Evolutionary conservation across 2,888 invertebrate species (phyloP).

Genomic region (Podabrus alpinus): DNA sequence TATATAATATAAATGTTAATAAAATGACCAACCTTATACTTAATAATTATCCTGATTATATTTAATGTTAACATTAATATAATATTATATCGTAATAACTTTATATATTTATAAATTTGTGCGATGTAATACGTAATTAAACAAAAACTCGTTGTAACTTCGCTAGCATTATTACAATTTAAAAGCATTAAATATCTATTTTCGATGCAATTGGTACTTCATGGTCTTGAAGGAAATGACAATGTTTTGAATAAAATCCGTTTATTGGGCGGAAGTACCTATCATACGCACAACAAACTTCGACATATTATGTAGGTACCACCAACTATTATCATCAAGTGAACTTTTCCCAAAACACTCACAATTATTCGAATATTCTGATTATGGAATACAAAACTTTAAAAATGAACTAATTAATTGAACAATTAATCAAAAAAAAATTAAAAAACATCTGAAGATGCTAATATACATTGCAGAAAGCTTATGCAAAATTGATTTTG

Average conservation of each 20-base stretch:
- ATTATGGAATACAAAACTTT: too few species aligned
- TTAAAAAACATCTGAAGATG: too few species aligned
- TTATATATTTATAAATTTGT: background rate
- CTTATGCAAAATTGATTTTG: too few species aligned
- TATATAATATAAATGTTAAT: background rate
- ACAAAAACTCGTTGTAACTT: background rate
- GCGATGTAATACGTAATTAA: background rate
- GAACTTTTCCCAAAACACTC: too few species aligned
- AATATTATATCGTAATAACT: background rate
- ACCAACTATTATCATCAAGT: too few species aligned
- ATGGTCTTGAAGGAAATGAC: background rate
- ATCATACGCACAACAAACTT: background rate
- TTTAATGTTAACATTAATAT: background rate
- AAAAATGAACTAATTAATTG: too few species aligned
- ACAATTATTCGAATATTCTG: too few species aligned
- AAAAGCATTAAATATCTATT: background rate
- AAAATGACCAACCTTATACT: background rate
- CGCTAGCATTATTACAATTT: background rate
- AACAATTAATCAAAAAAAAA: too few species aligned
- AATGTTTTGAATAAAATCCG: background rate
- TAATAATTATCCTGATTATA: too few species aligned
- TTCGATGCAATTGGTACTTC: background rate
- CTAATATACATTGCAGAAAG: too few species aligned
- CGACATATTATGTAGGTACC: background rate
- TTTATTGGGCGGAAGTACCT: background rate